Conservation (phyloP, 2,888 invertebrate genomes). For the Stenchaetothrips biformis region DNA sequence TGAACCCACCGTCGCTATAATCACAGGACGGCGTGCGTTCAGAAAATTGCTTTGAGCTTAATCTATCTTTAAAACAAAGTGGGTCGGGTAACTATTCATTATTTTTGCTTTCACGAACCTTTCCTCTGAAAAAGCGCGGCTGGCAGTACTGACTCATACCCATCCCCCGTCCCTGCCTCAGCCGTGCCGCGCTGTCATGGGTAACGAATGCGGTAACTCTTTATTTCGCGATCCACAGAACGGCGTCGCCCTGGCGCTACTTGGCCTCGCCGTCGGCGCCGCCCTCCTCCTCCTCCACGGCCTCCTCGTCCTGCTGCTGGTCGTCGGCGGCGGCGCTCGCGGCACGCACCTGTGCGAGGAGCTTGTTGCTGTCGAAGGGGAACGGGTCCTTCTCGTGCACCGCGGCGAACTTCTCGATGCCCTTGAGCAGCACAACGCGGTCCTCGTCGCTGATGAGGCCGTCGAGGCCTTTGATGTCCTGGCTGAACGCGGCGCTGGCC, state of each 20-base stretch:
- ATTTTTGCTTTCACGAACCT: slow-evolving; percentile 6
- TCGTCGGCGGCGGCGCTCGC: background rate
- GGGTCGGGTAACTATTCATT: background rate
- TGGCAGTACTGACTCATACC: too few relatives aligned
- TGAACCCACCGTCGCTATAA: background rate
- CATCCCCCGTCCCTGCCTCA: background rate
- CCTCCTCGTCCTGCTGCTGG: background rate
- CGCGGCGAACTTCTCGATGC: slow-evolving; percentile 20
- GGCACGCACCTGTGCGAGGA: slow-evolving; percentile 17
- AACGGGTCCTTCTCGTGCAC: background rate
- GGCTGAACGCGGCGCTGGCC: slow-evolving; percentile 5
- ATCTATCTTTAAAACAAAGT: background rate
- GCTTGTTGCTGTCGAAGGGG: background rate
- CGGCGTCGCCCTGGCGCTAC: background rate
- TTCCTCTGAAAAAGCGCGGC: background rate
- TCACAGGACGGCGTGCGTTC: background rate
- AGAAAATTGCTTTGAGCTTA: slow-evolving; percentile 2
- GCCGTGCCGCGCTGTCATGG: background rate
- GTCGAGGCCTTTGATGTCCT: slow-evolving; percentile 23
- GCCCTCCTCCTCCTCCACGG: background rate
- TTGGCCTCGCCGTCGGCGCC: background rate
- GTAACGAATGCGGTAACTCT: background rate
- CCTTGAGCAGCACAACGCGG: slow-evolving; percentile 31
- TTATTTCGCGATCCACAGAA: background rate
- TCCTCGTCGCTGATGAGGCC: slow-evolving; percentile 25